Conservation (phyloP, 2,888 invertebrate genomes). For the Sphaerophoria taeniata region DNA sequence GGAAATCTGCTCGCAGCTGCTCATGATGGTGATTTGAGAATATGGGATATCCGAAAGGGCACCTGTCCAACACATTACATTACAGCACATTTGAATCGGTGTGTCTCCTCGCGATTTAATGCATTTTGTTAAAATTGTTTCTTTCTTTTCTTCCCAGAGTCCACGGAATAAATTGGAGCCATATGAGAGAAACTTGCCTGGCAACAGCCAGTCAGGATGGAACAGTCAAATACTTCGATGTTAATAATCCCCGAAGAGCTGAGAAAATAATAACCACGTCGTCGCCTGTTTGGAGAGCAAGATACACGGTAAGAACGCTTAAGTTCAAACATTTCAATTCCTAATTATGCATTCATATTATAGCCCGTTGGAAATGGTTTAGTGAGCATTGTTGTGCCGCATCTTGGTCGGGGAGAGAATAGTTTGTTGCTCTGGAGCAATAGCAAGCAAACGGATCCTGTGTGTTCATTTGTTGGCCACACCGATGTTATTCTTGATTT, state of each 20-base stretch:
- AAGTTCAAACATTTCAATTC: background rate
- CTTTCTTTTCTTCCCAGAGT: slow-evolving; percentile 88
- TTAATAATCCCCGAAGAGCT: slow-evolving; percentile 91
- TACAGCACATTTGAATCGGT: slow-evolving; percentile 90
- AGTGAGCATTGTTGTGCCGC: slow-evolving; percentile 95
- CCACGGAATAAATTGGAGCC: slow-evolving; percentile 97
- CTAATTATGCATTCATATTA: background rate
- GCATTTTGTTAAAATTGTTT: background rate
- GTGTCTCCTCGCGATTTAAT: no score
- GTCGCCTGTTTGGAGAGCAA: slow-evolving; percentile 94
- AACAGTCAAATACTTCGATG: slow-evolving; percentile 97
- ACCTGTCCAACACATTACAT: slow-evolving; percentile 95
- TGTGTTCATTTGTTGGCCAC: slow-evolving; percentile 96
- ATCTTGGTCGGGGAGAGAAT: slow-evolving; percentile 94
- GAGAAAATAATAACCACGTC: slow-evolving; percentile 93
- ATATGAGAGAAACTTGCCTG: slow-evolving; percentile 91
- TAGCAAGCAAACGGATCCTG: slow-evolving; percentile 87
- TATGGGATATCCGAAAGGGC: slow-evolving; percentile 97
- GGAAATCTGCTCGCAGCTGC: slow-evolving; percentile 94
- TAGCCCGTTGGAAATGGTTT: slow-evolving; percentile 96
- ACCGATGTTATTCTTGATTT: slow-evolving; percentile 97
- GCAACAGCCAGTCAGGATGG: slow-evolving; percentile 98
- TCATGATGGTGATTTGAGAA: slow-evolving; percentile 97
- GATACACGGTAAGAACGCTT: slow-evolving; percentile 87
- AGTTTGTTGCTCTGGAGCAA: slow-evolving; percentile 91